A percentile compares a stretch with the other conserved stretches of the same genome.
phyloP scores from a whole-genome alignment of 2,797 vertebrate species.

The Streptopelia turtur region DNA sequence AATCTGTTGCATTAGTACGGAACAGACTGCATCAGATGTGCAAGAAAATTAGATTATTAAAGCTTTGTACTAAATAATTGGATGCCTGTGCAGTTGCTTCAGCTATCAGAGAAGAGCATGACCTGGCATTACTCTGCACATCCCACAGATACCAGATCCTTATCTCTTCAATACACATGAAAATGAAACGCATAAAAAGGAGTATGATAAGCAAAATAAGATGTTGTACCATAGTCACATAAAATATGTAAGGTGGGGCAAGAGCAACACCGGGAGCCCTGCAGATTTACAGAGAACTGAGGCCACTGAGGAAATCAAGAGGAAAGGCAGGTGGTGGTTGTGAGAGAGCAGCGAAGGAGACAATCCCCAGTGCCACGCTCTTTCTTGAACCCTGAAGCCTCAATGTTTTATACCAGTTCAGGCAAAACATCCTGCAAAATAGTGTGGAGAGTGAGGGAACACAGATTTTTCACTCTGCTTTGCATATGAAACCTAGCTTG shows the following conservation, averaged over 20 bases:
- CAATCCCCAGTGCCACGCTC: background rate
- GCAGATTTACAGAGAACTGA: background rate
- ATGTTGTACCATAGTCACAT: background rate
- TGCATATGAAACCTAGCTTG: background rate
- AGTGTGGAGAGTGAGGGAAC: background rate
- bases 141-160: constrained; percentile 58
- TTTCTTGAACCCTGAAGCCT: constrained; percentile 1
- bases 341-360: background rate
- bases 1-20: constrained; percentile 53
- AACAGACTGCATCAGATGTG: constrained; percentile 57
- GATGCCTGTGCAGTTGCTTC: constrained; percentile 71
- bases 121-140: constrained; percentile 65
- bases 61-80: constrained; percentile 75
- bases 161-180: background rate
- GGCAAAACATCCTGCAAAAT: constrained; percentile 13
- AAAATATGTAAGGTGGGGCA: background rate
- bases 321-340: background rate
- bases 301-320: background rate
- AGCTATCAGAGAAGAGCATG: constrained; percentile 64
- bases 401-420: background rate
- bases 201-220: background rate
- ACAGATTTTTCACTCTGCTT: constrained; percentile 38
- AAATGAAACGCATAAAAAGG: background rate
- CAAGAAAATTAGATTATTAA: constrained; percentile 72
- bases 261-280: background rate